Evolutionary conservation across 2,888 invertebrate genomes (phyloP), one percentile per base, ranked within the genome.

Genomic region (Zele albiditarsus): DNA sequence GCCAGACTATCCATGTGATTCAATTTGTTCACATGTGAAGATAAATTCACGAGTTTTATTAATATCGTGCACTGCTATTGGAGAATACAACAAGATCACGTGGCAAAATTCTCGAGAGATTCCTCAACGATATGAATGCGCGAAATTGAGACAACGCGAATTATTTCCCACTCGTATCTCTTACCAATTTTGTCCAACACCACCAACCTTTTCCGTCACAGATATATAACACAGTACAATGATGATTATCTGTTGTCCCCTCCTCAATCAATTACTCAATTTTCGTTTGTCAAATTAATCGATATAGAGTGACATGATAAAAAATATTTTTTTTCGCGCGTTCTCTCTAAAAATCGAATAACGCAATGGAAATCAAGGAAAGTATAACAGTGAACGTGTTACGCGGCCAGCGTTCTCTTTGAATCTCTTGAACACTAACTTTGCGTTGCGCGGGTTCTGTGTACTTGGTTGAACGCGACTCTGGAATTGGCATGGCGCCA

Each of bases 401-500:
- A 20, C 53, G 20, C 53, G 53, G 62, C 78, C 76, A 74, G 74
- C 75, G 68, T 76, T 74, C 78, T 76, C 78, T 83, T 83, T 83
- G 80, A 84, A 83, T 83, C 84, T 82, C 80, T 80, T 81, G 82
- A 84, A 81, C 84, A 84, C 85, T 84, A 83, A 84, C 85, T 85
- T 84, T 82, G 81, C 84, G 84, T 79, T 81, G 83, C 82, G 83
- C 86, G 83, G 80, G 82, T 85, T 85, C 83, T 83, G 84, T 83
- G 83, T 82, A 85, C 86, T 86, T 86, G 84, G 87, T 85, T 86
- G 86, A 86, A 87, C 86, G 87, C 85, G 87, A 86, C 85, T 84
- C 85, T 87, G 88, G 86, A 87, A 87, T 87, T 84, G 87, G 85
- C 82, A 85, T 88, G 88, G 89, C 89, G 88, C 89, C 89, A 88